A percentile compares a stretch with the other conserved stretches of the same genome.
Conservation (phyloP, 2,888 invertebrate genomes). For the Protophormia terraenovae region DNA sequence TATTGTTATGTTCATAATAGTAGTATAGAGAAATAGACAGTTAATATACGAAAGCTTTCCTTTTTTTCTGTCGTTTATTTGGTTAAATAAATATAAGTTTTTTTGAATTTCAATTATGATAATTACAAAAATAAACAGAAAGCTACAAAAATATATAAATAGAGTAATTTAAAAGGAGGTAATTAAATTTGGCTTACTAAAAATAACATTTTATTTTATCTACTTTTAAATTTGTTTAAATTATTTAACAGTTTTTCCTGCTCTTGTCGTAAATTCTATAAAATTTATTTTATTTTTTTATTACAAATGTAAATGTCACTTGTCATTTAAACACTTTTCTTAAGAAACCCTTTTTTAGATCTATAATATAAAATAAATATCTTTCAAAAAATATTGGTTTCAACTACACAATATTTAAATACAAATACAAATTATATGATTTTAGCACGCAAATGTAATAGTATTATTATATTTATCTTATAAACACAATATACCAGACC, state of each 20-base stretch:
- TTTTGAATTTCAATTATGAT: neutral
- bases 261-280: too few species aligned
- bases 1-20: neutral
- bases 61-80: neutral
- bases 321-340: neutral
- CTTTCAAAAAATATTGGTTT: neutral
- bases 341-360: neutral
- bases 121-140: neutral
- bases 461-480: neutral
- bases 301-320: neutral
- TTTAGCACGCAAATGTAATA: conserved; percentile 36
- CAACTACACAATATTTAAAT: neutral
- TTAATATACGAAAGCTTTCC: too few species aligned
- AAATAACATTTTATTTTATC: too few species aligned
- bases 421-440: conserved; percentile 22
- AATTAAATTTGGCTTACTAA: too few species aligned
- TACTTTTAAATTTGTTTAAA: too few species aligned
- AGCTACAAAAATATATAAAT: neutral
- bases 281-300: too few species aligned
- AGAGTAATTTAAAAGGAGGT: too few species aligned
- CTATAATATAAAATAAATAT: neutral
- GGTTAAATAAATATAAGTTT: neutral
- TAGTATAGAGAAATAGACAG: neutral
- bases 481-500: neutral
- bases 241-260: too few species aligned